These are phyloP conservation scores for Bombyx mori DNA, from an alignment of 1,140 invertebrate genomes.

Conservation along the genomic window ASM3026992v2 NC_085112.1:5858501-5859000, in stretches of 20 bases:
- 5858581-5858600: not conserved
- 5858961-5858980: no score
- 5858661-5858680: constrained; percentile 20
- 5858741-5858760: constrained; percentile 30
- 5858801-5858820: not conserved
- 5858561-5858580: no score
- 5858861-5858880: no score
- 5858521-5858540: no score
- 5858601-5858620: not conserved
- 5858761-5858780: constrained; percentile 28
- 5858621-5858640: not conserved
- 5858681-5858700: constrained; percentile 29
- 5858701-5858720: constrained; percentile 29
- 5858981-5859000: no score
- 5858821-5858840: not conserved
- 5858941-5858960: no score
- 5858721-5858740: constrained; percentile 15
- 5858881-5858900: no score
- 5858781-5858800: constrained; percentile 12
- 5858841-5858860: not conserved
- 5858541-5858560: no score
- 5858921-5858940: no score
- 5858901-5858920: no score
- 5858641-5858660: constrained; percentile 1
- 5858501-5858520: no score